Conservation (phyloP, 2,888 invertebrate genomes). For the Platynereis dumerilii region DNA sequence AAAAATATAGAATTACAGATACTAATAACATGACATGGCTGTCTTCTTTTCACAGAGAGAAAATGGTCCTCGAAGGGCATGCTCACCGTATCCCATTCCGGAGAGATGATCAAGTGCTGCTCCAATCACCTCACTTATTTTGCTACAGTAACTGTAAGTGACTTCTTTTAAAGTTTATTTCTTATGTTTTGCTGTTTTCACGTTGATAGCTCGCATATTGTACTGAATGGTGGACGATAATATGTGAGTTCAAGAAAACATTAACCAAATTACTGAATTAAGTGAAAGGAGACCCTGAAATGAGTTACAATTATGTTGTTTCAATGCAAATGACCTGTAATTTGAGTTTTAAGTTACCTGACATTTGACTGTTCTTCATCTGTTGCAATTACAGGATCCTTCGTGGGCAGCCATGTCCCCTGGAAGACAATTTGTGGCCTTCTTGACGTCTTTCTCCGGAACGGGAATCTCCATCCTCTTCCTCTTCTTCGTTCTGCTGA, state of each 20-base stretch:
- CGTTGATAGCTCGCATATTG: too few species aligned
- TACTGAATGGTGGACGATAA: too few species aligned
- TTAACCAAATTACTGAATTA: too few species aligned
- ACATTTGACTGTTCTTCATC: not conserved
- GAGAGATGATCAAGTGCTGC: constrained; percentile 30
- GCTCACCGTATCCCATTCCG: constrained; percentile 19
- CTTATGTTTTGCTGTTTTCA: too few species aligned
- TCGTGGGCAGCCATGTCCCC: constrained; percentile 1
- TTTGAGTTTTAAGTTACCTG: not conserved
- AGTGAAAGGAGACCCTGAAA: too few species aligned
- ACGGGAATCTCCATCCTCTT: constrained; percentile 22
- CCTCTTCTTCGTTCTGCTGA: constrained; percentile 18
- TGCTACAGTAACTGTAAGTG: constrained; percentile 29
- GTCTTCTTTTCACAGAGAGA: constrained; percentile 13
- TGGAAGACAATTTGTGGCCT: constrained; percentile 9
- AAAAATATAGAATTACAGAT: too few species aligned
- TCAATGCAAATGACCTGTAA: not conserved
- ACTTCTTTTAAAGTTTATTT: too few species aligned
- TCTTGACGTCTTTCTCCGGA: constrained; percentile 19
- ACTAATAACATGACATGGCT: too few species aligned
- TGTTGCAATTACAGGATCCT: not conserved
- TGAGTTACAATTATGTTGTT: too few species aligned
- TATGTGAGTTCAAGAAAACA: too few species aligned
- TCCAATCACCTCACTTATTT: constrained; percentile 35
- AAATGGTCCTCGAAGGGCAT: constrained; percentile 32